phyloP scores from a whole-genome alignment of 1,140 invertebrate species.

The Dinoponera quadriceps region DNA sequence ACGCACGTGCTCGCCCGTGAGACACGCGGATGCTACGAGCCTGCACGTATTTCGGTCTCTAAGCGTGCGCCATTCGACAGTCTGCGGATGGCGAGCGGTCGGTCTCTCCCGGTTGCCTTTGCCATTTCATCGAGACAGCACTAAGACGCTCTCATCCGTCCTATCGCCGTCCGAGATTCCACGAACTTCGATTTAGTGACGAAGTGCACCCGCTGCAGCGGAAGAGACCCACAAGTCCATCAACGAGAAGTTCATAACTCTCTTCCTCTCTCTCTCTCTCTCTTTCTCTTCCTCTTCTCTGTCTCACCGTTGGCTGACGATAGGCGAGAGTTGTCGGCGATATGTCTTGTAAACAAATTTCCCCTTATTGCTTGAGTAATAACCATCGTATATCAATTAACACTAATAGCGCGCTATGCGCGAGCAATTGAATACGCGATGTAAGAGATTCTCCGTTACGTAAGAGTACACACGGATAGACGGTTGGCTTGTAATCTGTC shows the following conservation, averaged over 20 bases:
- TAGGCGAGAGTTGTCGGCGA: not conserved
- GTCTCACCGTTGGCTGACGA: not conserved
- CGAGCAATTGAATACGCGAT: no score
- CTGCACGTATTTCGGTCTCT: constrained; percentile 53
- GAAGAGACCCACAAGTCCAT: constrained; percentile 8
- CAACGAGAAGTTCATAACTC: constrained; percentile 24
- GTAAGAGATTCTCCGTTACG: no score
- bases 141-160: constrained; percentile 15
- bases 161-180: constrained; percentile 10
- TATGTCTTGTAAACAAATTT: not conserved
- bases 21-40: constrained; percentile 28
- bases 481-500: no score
- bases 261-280: not conserved
- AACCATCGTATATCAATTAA: constrained; percentile 8
- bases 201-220: not conserved
- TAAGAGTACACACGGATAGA: no score
- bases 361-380: not conserved
- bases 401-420: no score
- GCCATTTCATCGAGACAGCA: constrained; percentile 32
- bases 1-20: constrained; percentile 26
- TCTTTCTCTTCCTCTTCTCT: not conserved
- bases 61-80: constrained; percentile 36
- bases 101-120: constrained; percentile 26
- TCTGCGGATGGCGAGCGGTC: constrained; percentile 31
- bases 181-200: constrained; percentile 51